Conservation (phyloP, 2,113 vertebrate genomes). For the Microcebus griseorufus region DNA sequence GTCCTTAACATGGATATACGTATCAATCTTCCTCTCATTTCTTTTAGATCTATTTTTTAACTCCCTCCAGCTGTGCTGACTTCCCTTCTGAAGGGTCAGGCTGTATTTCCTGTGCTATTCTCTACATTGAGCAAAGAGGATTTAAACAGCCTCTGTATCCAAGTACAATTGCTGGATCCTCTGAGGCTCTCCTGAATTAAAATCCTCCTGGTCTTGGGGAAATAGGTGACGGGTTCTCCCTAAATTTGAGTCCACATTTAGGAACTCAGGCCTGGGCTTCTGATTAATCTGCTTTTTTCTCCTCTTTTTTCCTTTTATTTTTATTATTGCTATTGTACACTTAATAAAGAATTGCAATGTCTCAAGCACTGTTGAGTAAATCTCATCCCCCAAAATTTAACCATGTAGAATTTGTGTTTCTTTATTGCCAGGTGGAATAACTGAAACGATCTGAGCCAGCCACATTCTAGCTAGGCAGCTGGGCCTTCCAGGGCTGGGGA, state of each 20-base stretch:
- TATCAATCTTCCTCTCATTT: constrained; percentile 23
- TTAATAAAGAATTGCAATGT: background rate
- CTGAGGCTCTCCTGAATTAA: background rate
- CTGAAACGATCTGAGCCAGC: background rate
- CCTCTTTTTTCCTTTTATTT: background rate
- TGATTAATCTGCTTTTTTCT: background rate
- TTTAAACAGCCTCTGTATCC: background rate
- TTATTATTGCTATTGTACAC: background rate
- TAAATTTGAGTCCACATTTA: background rate
- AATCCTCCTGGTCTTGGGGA: background rate
- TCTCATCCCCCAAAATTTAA: background rate
- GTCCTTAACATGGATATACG: background rate
- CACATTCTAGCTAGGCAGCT: background rate
- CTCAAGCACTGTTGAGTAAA: background rate
- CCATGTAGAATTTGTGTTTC: background rate
- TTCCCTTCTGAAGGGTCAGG: background rate
- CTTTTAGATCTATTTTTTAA: constrained; percentile 16
- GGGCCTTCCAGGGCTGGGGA: background rate
- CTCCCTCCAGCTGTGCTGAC: background rate
- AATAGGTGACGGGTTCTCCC: background rate
- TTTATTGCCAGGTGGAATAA: background rate
- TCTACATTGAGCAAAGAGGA: constrained; percentile 20
- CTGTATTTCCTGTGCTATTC: background rate
- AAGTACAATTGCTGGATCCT: background rate
- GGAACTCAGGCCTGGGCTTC: background rate